Percentiles rank a stretch among this genome's conserved stretches.
These are phyloP conservation scores for Leptobrachium ailaonicum DNA, from an alignment of 2,113 vertebrate species.

Conservation along the genomic window DNA sequence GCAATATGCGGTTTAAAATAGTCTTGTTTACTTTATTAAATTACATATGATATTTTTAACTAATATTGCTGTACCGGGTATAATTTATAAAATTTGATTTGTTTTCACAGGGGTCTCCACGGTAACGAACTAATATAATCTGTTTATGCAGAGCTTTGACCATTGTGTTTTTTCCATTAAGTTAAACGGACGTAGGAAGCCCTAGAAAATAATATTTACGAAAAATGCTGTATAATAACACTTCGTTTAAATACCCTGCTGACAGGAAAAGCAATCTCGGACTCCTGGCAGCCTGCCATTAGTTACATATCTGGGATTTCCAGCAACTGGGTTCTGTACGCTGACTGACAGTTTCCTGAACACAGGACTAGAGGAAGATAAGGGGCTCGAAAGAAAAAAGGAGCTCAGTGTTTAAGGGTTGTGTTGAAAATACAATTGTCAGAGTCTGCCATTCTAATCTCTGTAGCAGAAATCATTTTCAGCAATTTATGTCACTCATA, in stretches of 20 bases:
- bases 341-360: background rate
- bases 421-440: background rate
- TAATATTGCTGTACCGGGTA: too few species aligned
- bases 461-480: background rate
- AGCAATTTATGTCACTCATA: background rate
- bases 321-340: background rate
- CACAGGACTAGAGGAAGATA: background rate
- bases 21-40: background rate
- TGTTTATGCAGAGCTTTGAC: conserved; percentile 1
- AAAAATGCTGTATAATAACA: background rate
- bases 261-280: background rate
- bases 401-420: background rate
- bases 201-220: background rate
- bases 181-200: background rate
- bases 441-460: background rate
- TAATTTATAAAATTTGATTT: background rate
- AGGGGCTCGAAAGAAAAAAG: background rate
- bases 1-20: too few species aligned
- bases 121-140: background rate
- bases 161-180: background rate
- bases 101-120: background rate
- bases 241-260: background rate
- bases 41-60: background rate
- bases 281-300: background rate
- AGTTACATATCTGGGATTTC: background rate